Conservation (phyloP, 2,113 vertebrate species). For the Microtus ochrogaster region DNA sequence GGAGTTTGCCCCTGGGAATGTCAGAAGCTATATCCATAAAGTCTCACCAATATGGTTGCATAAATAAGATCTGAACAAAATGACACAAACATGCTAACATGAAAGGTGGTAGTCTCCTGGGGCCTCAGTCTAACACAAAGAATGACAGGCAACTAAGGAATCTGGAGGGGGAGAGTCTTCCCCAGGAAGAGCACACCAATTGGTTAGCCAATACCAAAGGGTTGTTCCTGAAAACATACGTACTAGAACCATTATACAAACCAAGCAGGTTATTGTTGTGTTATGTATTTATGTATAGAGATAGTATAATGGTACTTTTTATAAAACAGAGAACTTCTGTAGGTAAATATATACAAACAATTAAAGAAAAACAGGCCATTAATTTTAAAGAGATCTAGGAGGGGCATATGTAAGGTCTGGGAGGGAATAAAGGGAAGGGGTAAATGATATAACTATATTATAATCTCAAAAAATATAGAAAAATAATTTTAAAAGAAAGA, state of each 20-base stretch:
- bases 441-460: background rate
- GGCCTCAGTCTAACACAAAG: background rate
- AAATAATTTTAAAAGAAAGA: conserved; percentile 8
- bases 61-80: background rate
- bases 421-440: background rate
- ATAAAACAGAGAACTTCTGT: background rate
- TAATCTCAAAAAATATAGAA: background rate
- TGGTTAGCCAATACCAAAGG: background rate
- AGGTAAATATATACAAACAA: background rate
- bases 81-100: background rate
- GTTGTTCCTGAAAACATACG: background rate
- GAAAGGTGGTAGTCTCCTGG: background rate
- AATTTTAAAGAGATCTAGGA: background rate
- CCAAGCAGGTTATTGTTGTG: background rate
- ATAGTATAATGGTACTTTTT: conserved; percentile 37
- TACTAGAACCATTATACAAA: background rate
- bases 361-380: background rate
- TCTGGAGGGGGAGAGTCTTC: background rate
- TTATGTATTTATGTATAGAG: background rate
- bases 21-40: background rate
- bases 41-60: background rate
- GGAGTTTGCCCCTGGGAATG: background rate
- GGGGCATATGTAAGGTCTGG: background rate
- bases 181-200: background rate
- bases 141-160: background rate